Evolutionary conservation across 2,888 invertebrate species (phyloP), one percentile per base, ranked within the genome.

Genomic region (Embidobia sp.): DNA sequence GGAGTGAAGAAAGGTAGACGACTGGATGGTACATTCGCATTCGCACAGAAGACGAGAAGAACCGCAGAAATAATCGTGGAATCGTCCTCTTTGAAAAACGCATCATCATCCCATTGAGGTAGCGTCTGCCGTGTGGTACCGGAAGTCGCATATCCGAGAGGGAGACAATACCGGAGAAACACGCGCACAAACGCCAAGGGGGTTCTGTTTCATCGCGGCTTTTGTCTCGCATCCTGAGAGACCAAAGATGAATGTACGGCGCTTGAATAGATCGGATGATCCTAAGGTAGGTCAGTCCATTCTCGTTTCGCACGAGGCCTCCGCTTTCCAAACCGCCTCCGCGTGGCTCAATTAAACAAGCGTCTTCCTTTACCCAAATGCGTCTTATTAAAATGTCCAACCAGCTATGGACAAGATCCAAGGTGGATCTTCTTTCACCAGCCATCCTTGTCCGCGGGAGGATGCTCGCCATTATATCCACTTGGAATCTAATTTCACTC

Each of bases 181-280:
- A 85, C 78, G 67, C 76, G 74, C 64, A 80, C 67, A 80, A 79
- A 79, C 81, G 79, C 75, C 77, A 80, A 80, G 78, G 83, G 83
- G 85, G 85, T 88, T 88, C 86, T 88, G 88, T 88, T 89, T 89
- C 88, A 89, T 88, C 87, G 86, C 79, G 78, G 82, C 88, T 80
- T 88, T 89, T 89, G 89, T 89, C 88, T 88, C 87, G 88, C 86
- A 88, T 89, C 89, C 89, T 89, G 89, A 87, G 85, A 86, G 86
- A 85, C 81, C 70, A 82, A 74, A 79, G 84, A 83, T 87, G 85
- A 88, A 88, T 85, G 80, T 81, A 83, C 85, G 80, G 75, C 82
- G 80, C 64, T 76, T 80, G 83, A 89, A 89, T 88, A 88, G 89
- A 89, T 89, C 88, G 87, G 89, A 89, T 88, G 88, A 89, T 89